phyloP scores from a whole-genome alignment of 2,888 invertebrate species.

The Marasmarcha lunaedactyla region DNA sequence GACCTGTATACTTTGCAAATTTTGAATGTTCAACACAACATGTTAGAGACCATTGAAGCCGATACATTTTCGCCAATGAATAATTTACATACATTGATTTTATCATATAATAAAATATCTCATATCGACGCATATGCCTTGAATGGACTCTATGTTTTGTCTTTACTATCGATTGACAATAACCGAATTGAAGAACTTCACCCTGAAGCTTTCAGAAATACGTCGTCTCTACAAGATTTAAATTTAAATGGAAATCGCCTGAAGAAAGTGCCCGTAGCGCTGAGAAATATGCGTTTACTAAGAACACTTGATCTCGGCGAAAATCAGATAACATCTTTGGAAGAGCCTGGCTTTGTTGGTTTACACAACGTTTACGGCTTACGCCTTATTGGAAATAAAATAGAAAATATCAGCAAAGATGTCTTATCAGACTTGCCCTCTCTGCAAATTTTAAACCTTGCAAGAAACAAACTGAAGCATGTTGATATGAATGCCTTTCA shows the following conservation, averaged over 20 bases:
- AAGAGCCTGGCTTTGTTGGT: conserved; percentile 85
- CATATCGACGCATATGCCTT: conserved; percentile 88
- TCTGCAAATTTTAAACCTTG: conserved; percentile 88
- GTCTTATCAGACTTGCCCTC: conserved; percentile 84
- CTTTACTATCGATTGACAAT: conserved; percentile 86
- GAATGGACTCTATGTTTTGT: conserved; percentile 89
- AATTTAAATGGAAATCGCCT: conserved; percentile 90
- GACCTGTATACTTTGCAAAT: conserved; percentile 89
- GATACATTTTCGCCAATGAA: conserved; percentile 93
- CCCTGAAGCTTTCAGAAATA: conserved; percentile 90
- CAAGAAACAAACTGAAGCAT: conserved; percentile 83
- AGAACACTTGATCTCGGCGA: conserved; percentile 92
- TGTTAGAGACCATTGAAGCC: conserved; percentile 84
- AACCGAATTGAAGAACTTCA: conserved; percentile 87
- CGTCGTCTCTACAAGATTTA: conserved; percentile 89
- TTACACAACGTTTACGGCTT: conserved; percentile 89
- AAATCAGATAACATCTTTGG: conserved; percentile 85
- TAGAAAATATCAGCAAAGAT: conserved; percentile 83
- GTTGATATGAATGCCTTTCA: conserved; percentile 87
- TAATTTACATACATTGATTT: conserved; percentile 88
- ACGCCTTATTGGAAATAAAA: conserved; percentile 89
- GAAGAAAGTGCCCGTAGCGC: conserved; percentile 82
- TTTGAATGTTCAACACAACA: conserved; percentile 87
- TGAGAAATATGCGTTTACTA: conserved; percentile 87
- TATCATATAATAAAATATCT: conserved; percentile 88